Base-by-base conservation (phyloP, 2,797 vertebrate genomes). In the Urosaurus nigricauda region DNA sequence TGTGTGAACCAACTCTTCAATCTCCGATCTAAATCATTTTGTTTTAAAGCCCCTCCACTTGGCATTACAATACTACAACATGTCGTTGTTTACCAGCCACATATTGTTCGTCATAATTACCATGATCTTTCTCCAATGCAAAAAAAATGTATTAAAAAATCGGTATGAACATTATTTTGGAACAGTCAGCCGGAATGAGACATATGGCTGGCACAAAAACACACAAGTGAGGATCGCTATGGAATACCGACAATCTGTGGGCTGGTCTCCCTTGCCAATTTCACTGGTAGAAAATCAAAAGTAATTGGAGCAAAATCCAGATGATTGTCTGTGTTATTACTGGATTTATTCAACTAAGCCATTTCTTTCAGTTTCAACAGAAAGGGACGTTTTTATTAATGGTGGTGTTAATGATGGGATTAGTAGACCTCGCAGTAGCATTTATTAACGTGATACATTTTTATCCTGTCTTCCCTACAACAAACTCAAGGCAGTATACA, bases 301-400 rank as follows among this genome's bases (percentile, higher is more conserved):
- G 79, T 37, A 90, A 89, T 80, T 47, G 71, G 88, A 86, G 80
- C 83, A 74, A 82, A 75, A 74, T 65, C 78, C 91, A 91, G 19
- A 11, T 65, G 87, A 90, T 92, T 91, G 89, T 88, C 91, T 93
- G 92, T 88, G 92, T 94, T 85, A 74, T 84, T 93, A 90, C 11
- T 93, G 79, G 81, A 68, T 37, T 80, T 86, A 65, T 65, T 92
- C 93, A 35, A 0, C 83, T 91, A 85, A 84, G 19, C 21, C n/a
- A 78, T 43, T 56, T 78, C 58, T 43, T 21, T 80, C 87, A 53
- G 8, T 87, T 91, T 63, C 88, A 85, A 71, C 83, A 14, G 80
- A 84, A 92, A 74, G 73, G 93, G 75, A 37, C 77, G 5, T 11
- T 58, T 0, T 84, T 79, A 68, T 47, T 35, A 11, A 68, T 79